phyloP scores from a whole-genome alignment of 1,140 invertebrate genomes.

The Ceratoteleas bidentatus region DNA sequence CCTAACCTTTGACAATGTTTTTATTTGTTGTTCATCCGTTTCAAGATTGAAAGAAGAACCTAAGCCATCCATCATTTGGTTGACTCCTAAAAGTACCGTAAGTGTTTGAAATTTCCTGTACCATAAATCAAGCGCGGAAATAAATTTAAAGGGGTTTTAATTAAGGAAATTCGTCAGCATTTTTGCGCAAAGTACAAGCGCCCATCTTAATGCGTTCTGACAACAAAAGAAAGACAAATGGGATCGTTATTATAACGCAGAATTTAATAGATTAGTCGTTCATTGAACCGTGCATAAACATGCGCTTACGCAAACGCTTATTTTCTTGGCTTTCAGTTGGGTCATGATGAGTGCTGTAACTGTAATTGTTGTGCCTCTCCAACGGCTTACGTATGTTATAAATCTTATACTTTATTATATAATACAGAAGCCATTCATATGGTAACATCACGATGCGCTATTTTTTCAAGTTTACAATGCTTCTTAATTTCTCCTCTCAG shows the following conservation, averaged over 20 bases:
- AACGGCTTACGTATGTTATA: conserved; percentile 58
- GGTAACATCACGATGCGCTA: conserved; percentile 25
- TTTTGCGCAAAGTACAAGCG: conserved; percentile 9
- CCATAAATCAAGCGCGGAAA: conserved; percentile 30
- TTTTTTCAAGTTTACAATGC: conserved; percentile 22
- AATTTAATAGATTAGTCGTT: conserved; percentile 62
- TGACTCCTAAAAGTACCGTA: conserved; percentile 75
- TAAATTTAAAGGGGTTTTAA: conserved; percentile 15
- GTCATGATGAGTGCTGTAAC: conserved; percentile 60
- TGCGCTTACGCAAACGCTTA: conserved; percentile 58
- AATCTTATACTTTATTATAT: conserved; percentile 60
- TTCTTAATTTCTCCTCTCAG: conserved; percentile 13
- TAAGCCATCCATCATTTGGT: conserved; percentile 66
- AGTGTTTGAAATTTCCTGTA: conserved; percentile 46
- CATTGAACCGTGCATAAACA: conserved; percentile 56
- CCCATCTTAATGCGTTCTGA: conserved; percentile 2
- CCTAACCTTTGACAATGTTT: conserved; percentile 12
- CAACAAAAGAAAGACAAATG: conserved; percentile 44
- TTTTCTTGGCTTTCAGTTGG: conserved; percentile 60
- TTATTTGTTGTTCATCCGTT: conserved; percentile 28
- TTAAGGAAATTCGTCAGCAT: conserved; percentile 34
- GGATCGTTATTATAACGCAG: conserved; percentile 54
- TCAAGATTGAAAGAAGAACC: conserved; percentile 31
- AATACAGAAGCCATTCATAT: conserved; percentile 34
- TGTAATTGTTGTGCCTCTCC: conserved; percentile 41